A percentile compares a stretch with the other conserved stretches of the same genome.
These are phyloP conservation scores for Oscheius sp. DNA, from an alignment of 1,140 invertebrate genomes.

Conservation along the genomic window DNA sequence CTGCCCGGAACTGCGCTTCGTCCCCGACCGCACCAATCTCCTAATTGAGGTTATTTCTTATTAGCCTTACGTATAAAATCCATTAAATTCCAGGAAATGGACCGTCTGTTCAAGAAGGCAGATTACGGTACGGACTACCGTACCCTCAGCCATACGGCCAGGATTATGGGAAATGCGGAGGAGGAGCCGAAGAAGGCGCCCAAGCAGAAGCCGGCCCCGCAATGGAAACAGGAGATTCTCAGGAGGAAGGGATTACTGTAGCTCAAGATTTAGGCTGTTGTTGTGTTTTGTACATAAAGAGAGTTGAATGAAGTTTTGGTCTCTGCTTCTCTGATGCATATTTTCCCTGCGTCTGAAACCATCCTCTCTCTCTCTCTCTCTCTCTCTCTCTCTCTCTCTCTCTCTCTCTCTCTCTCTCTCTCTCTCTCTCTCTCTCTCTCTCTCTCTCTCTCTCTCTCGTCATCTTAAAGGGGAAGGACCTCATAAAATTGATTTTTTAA, in stretches of 20 bases:
- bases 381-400: no score
- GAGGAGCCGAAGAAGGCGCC: not conserved
- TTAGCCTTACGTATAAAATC: not conserved
- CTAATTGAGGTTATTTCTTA: slow-evolving; percentile 28
- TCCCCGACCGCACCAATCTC: slow-evolving; percentile 42
- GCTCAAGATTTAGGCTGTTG: no score
- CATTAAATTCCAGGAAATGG: slow-evolving; percentile 48
- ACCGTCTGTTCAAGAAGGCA: slow-evolving; percentile 45
- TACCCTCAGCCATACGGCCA: slow-evolving; percentile 46
- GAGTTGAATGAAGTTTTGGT: no score
- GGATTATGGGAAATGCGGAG: slow-evolving; percentile 72
- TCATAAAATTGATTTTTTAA: no score
- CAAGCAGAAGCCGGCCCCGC: not conserved
- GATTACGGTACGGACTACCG: slow-evolving; percentile 54
- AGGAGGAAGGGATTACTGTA: slow-evolving; percentile 68
- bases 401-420: no score
- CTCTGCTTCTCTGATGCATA: no score
- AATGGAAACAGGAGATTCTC: not conserved
- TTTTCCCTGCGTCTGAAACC: no score
- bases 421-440: no score
- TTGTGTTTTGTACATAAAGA: no score
- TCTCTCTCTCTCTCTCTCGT: no score
- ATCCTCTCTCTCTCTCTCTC: no score
- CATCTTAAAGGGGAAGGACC: no score
- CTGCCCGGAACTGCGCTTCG: slow-evolving; percentile 36